A percentile compares a stretch with the other conserved stretches of the same genome.
Conservation (phyloP, 30 jellyfish, hydroid and myxozoan genomes). For the Cassiopea andromeda region DNA sequence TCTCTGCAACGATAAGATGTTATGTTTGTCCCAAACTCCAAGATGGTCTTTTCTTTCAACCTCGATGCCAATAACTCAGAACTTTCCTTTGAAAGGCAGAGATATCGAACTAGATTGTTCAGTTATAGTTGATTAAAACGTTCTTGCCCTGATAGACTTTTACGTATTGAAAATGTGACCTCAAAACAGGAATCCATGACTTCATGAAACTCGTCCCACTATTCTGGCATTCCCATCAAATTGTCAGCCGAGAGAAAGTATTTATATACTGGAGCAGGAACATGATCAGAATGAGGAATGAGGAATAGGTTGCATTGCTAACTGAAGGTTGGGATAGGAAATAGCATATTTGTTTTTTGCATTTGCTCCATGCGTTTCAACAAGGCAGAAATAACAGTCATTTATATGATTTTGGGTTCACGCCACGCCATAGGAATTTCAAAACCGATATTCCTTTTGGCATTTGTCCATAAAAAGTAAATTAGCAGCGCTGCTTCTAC, state of each 20-base stretch:
- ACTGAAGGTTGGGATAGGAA: neutral
- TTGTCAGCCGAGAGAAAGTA: neutral
- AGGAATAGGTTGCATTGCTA: neutral
- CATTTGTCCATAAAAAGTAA: neutral
- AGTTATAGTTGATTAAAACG: neutral
- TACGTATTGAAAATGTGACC: neutral
- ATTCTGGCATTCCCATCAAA: neutral
- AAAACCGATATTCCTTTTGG: neutral
- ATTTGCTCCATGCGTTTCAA: neutral
- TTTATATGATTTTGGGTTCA: neutral
- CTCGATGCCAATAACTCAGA: no score
- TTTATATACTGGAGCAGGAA: neutral
- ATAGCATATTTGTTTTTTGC: neutral
- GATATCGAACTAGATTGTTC: neutral
- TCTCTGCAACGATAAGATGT: neutral
- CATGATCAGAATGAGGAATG: neutral
- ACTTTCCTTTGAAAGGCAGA: neutral
- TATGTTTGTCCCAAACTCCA: neutral
- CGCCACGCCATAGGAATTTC: neutral
- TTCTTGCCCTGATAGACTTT: neutral
- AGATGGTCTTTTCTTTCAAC: neutral
- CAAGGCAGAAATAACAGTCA: neutral
- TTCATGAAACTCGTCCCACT: neutral
- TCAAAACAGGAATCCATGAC: neutral
- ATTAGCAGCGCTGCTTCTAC: neutral